These are phyloP conservation scores for Tenthredo mesomela DNA, from an alignment of 2,888 invertebrate genomes.

Conservation along the genomic window DNA sequence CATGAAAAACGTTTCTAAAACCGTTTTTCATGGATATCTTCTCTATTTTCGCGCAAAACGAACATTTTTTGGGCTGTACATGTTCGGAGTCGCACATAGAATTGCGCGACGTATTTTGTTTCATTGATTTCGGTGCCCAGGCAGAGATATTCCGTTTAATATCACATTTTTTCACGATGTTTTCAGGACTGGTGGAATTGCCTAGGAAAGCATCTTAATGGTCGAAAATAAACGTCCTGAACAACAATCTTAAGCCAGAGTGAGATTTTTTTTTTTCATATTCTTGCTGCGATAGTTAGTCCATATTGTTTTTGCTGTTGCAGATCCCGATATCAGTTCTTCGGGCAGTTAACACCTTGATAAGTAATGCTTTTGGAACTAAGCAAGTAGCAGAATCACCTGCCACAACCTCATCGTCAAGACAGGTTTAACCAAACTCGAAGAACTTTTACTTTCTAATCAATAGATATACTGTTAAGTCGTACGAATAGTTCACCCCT, in stretches of 20 bases:
- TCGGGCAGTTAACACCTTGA: slow-evolving; percentile 50
- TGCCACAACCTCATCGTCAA: background rate
- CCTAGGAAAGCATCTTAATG: too few species aligned
- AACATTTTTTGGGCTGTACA: too few species aligned
- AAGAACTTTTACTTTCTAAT: background rate
- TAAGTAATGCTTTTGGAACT: slow-evolving; percentile 51
- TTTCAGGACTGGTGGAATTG: too few species aligned
- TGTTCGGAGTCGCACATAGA: too few species aligned
- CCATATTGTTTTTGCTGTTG: slow-evolving; percentile 12
- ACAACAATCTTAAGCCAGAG: background rate
- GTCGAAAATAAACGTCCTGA: background rate
- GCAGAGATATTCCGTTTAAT: too few species aligned
- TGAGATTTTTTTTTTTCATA: background rate
- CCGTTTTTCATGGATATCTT: too few species aligned
- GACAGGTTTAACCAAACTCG: background rate
- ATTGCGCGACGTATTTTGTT: too few species aligned
- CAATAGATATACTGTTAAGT: background rate
- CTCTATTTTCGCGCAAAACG: too few species aligned
- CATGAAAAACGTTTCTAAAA: too few species aligned
- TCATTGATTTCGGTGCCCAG: too few species aligned
- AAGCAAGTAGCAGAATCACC: slow-evolving; percentile 29
- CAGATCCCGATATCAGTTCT: slow-evolving; percentile 52
- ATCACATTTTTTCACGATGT: too few species aligned
- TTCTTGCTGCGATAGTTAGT: background rate
- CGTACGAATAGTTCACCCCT: slow-evolving; percentile 13